Evolutionary conservation across 2,888 invertebrate genomes (phyloP).

Genomic region (Graphium colonna): DNA sequence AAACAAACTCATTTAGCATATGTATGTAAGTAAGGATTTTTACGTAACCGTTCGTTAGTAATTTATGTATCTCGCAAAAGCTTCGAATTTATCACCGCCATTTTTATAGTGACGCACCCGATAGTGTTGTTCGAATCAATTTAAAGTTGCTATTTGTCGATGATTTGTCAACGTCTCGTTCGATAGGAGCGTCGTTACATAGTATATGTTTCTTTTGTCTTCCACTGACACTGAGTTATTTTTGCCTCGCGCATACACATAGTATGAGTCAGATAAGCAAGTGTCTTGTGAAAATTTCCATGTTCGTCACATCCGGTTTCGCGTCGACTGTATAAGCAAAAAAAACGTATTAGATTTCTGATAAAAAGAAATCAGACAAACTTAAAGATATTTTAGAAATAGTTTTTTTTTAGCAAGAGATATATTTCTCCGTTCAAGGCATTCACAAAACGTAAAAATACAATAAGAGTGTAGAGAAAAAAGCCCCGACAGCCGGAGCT

Average conservation of each 20-base stretch:
- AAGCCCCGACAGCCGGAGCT: conserved; percentile 40
- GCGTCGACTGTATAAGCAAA: background rate
- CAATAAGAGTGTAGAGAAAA: conserved; percentile 29
- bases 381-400: background rate
- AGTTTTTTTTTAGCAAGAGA: conserved; percentile 1
- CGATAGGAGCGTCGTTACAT: conserved; percentile 12
- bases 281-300: background rate
- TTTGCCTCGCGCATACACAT: conserved; percentile 1
- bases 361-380: too few species aligned
- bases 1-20: too few species aligned
- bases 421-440: background rate
- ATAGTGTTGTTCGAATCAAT: conserved; percentile 22
- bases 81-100: conserved; percentile 16
- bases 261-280: background rate
- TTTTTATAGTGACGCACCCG: conserved; percentile 18
- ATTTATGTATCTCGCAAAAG: conserved; percentile 23
- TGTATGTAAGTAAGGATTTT: too few species aligned
- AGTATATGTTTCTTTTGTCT: conserved; percentile 4
- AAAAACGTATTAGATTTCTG: too few species aligned
- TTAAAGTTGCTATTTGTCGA: conserved; percentile 18
- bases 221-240: conserved; percentile 14
- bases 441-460: conserved; percentile 21
- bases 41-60: conserved; percentile 11
- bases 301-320: conserved; percentile 5
- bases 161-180: conserved; percentile 16